Evolutionary conservation across 2,113 vertebrate species (phyloP).

Genomic region (Myocastor coypus): DNA sequence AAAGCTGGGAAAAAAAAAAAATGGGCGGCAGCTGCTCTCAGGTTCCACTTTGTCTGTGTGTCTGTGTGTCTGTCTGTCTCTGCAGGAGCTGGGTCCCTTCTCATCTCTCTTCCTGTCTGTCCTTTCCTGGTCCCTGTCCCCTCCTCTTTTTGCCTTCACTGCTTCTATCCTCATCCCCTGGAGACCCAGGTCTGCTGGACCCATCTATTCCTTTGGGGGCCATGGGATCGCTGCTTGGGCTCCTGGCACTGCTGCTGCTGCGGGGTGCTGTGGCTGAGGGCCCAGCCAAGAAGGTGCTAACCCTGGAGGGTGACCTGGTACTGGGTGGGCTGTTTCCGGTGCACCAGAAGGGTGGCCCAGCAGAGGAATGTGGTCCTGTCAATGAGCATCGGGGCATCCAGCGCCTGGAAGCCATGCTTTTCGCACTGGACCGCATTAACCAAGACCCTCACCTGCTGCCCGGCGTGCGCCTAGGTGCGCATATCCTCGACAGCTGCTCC

Average conservation of each 20-base stretch:
- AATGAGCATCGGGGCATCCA: conserved; percentile 98
- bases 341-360: conserved; percentile 94
- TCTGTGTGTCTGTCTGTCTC: conserved; percentile 68
- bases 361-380: conserved; percentile 95
- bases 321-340: conserved; percentile 97
- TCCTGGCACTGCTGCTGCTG: conserved; percentile 75
- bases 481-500: conserved; percentile 98
- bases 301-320: conserved; percentile 95
- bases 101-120: conserved; percentile 65
- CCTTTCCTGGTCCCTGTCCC: conserved; percentile 44
- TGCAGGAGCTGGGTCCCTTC: conserved; percentile 71
- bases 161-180: conserved; percentile 32
- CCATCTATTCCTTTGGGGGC: conserved; percentile 46
- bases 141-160: conserved; percentile 61
- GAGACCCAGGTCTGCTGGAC: conserved; percentile 64
- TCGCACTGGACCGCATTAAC: conserved; percentile 97
- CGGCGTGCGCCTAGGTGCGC: conserved; percentile 93
- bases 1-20: not conserved
- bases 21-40: not conserved
- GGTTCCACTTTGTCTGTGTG: conserved; percentile 60
- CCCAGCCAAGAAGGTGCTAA: conserved; percentile 93
- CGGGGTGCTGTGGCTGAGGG: conserved; percentile 70
- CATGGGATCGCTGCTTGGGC: conserved; percentile 75
- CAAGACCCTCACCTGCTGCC: conserved; percentile 93
- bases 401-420: conserved; percentile 98